Evolutionary conservation across 2,888 invertebrate species (phyloP), one percentile per base, ranked within the genome.

Genomic region (Timema cristinae): DNA sequence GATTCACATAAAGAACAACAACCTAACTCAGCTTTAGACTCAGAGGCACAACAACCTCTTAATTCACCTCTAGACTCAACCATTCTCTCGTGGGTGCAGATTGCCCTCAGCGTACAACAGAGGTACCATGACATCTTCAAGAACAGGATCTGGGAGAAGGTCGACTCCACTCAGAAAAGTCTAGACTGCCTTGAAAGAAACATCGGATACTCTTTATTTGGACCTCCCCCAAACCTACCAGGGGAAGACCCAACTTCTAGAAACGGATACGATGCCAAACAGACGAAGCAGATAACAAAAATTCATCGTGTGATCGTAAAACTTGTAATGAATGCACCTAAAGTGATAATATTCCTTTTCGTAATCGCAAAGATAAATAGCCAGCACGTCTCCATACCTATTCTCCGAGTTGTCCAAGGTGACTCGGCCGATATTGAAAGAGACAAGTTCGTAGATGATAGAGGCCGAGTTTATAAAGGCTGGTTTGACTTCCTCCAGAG

Each of bases 381-480:
- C 32, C 13, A 47, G 8, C 48, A 69, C 49, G 2, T 47, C 15
- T 48, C 16, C 10, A 52, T 52, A 7, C 68, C 68, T 2, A 32
- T 68, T 15, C 52, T 68, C 32, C 51, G 68, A n/a, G 16, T 68
- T 9, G 52, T 68, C 47, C n/a, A 13, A 6, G 68, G 68, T 48
- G 52, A 68, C 8, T n/a, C 10, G 16, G 47, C 63, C 9, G 63
- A 63, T 47, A 48, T 48, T 13, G n/a, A 32, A 47, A 11, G 10
- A 47, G 56, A 66, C 6, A 10, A 16, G 8, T 71, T 66, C 50
- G 59, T 72, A 7, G 72, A 72, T 32, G 50, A 50, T 47, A 66
- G 69, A 7, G 32, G 70, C 32, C 59, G 72, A 7, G 70, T 70
- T 7, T 72, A 72, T 48, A 32, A 16, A 13, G 66, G 54, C 49